Evolutionary conservation across 2,797 vertebrate genomes (phyloP).

Genomic region (Lemur catta): DNA sequence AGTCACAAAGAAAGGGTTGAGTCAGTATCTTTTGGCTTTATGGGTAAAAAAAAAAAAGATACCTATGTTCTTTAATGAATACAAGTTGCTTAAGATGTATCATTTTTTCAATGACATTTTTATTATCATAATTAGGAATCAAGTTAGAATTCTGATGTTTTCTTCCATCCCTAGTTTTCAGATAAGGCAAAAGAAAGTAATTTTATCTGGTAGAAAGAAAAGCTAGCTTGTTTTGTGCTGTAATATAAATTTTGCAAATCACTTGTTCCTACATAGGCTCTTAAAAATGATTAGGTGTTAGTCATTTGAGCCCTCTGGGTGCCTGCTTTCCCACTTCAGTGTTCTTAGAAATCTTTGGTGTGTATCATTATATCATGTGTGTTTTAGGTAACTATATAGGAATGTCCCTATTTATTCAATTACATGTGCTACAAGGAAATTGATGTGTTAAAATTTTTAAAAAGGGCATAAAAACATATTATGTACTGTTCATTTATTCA

Average conservation of each 20-base stretch:
- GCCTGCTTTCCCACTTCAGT: not conserved
- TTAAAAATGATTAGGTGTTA: not conserved
- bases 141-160: conserved; percentile 27
- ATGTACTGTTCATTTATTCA: not conserved
- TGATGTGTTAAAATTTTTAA: conserved; percentile 44
- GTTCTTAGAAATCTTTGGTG: not conserved
- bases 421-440: conserved; percentile 4
- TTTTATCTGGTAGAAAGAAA: conserved; percentile 19
- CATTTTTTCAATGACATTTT: conserved; percentile 47
- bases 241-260: not conserved
- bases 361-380: not conserved
- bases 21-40: not conserved
- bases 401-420: not conserved
- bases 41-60: not conserved
- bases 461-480: not conserved
- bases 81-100: not conserved
- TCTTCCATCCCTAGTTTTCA: conserved; percentile 49
- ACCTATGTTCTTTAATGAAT: not conserved
- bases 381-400: conserved; percentile 15
- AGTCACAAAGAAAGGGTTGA: not conserved
- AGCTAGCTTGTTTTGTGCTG: conserved; percentile 8
- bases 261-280: not conserved
- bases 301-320: not conserved
- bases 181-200: conserved; percentile 29
- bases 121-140: not conserved